These are phyloP conservation scores for Clarias magur DNA, from an alignment of 2,113 vertebrate species.

Conservation along the genomic window DNA sequence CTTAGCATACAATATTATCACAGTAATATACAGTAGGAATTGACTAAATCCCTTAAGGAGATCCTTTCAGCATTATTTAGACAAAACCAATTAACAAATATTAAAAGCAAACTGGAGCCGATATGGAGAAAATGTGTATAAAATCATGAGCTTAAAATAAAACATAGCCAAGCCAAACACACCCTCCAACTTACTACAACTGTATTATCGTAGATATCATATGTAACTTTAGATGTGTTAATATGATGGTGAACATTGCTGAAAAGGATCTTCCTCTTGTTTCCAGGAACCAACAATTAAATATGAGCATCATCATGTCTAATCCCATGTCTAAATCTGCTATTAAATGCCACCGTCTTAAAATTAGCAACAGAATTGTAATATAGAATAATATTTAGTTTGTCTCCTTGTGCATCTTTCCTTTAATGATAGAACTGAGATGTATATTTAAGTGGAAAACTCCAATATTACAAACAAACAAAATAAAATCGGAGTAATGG, in stretches of 20 bases:
- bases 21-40: background rate
- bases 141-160: background rate
- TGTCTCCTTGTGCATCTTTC: background rate
- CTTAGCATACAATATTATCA: background rate
- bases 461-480: too few relatives aligned
- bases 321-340: background rate
- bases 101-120: background rate
- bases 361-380: background rate
- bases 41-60: background rate
- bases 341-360: background rate
- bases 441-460: background rate
- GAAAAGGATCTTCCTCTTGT: background rate
- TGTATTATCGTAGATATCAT: background rate
- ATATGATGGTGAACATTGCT: background rate
- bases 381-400: background rate
- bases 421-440: background rate
- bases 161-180: background rate
- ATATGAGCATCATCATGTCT: background rate
- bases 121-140: background rate
- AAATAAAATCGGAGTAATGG: background rate
- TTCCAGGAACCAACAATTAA: background rate
- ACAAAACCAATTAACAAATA: background rate
- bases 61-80: background rate
- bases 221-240: background rate
- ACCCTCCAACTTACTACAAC: background rate